Evolutionary conservation across 2,888 invertebrate species (phyloP), one percentile per base, ranked within the genome.

Genomic region (Piscicola geometra): DNA sequence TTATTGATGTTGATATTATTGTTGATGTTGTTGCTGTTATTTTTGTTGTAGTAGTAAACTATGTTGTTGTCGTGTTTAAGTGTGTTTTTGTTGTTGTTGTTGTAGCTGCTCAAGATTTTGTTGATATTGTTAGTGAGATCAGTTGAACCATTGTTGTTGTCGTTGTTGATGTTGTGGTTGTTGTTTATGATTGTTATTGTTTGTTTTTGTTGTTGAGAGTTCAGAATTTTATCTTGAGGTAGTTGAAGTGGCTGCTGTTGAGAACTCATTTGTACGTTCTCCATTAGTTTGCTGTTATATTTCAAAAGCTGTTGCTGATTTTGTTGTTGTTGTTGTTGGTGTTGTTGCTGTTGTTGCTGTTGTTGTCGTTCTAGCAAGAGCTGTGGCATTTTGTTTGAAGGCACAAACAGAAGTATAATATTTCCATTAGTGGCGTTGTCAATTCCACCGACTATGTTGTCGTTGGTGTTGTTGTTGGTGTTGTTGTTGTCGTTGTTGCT

Each of bases 261-360:
- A 41, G 41, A 15, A 9, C n/a, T n/a, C n/a, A n/a, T n/a, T n/a
- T n/a, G n/a, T n/a, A n/a, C n/a, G n/a, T n/a, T n/a, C n/a, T n/a
- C n/a, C n/a, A n/a, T n/a, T n/a, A n/a, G n/a, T n/a, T n/a, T n/a
- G n/a, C n/a, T n/a, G n/a, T n/a, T n/a, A n/a, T n/a, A n/a, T 56
- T 18, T 56, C 25, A 56, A 21, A 56, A 56, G 5, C 25, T 56
- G 5, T n/a, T 21, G 9, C 5, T 18, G 60, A 56, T 5, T 18
- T 56, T 56, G 60, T 56, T 56, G 60, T 25, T 56, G 60, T 18
- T 56, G 21, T 56, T 56, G 60, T 56, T 56, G 60, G n/a, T 56
- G 5, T 56, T 56, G 60, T 15, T 3, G n/a, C n/a, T 25, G 60
- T 25, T 56, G 60, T 56, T 56, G 60, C 3, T 3, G n/a, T n/a